Conservation (phyloP, 2,888 invertebrate species). For the Oconnorella tubifera region DNA sequence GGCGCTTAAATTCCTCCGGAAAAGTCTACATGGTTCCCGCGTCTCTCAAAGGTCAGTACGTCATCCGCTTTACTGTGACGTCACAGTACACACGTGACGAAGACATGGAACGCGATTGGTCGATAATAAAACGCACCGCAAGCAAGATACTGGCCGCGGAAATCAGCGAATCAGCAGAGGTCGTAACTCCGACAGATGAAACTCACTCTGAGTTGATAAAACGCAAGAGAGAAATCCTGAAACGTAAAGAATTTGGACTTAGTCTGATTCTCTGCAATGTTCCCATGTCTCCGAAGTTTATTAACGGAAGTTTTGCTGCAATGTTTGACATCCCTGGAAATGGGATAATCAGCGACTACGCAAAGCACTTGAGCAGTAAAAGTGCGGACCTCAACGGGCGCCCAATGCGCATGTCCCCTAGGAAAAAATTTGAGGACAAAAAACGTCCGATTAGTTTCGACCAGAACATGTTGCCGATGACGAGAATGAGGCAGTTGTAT, state of each 20-base stretch:
- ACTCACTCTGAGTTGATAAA: not conserved
- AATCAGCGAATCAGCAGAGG: slow-evolving; percentile 9
- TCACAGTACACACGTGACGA: slow-evolving; percentile 70
- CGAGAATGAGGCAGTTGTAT: not conserved
- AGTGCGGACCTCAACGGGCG: slow-evolving; percentile 42
- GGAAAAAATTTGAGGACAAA: slow-evolving; percentile 45
- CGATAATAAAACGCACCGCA: slow-evolving; percentile 55
- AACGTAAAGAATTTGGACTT: slow-evolving; percentile 71
- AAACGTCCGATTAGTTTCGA: slow-evolving; percentile 50
- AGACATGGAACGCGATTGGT: slow-evolving; percentile 75
- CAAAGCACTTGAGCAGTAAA: slow-evolving; percentile 41
- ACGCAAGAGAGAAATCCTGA: slow-evolving; percentile 30
- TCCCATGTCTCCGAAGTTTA: slow-evolving; percentile 93
- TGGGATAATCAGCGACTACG: slow-evolving; percentile 44
- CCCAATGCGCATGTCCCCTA: slow-evolving; percentile 48
- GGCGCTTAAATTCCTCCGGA: slow-evolving; percentile 80
- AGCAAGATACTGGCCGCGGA: slow-evolving; percentile 45
- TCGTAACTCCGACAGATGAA: not conserved
- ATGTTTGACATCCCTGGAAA: slow-evolving; percentile 46
- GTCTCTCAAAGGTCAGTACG: slow-evolving; percentile 74
- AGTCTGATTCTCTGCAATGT: slow-evolving; percentile 88
- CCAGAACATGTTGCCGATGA: slow-evolving; percentile 30
- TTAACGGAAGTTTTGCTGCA: slow-evolving; percentile 56
- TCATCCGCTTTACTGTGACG: slow-evolving; percentile 89
- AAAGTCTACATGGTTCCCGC: slow-evolving; percentile 92